Percentiles rank a stretch among this genome's conserved stretches.
phyloP scores from a whole-genome alignment of 2,113 vertebrate genomes.

The Poecile atricapillus region DNA sequence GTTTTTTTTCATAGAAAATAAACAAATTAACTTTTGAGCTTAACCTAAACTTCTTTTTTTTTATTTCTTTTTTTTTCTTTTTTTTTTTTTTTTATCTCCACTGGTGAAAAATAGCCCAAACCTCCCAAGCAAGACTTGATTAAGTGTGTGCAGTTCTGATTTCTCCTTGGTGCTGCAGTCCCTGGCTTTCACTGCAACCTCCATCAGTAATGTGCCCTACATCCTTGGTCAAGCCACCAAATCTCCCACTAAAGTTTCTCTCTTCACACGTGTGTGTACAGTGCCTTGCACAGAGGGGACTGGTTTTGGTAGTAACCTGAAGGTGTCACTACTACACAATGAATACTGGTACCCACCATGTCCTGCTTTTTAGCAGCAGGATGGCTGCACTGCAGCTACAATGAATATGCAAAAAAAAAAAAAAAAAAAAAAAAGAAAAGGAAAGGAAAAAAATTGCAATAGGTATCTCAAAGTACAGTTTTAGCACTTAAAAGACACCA shows the following conservation, averaged over 20 bases:
- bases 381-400: conserved; percentile 5
- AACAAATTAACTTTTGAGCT: neutral
- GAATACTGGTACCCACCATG: neutral
- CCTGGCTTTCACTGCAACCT: neutral
- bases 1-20: neutral
- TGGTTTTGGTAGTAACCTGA: conserved; percentile 31
- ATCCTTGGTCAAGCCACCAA: neutral
- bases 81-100: neutral
- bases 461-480: conserved; percentile 4
- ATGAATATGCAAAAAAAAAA: neutral
- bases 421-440: neutral
- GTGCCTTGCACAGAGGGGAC: neutral
- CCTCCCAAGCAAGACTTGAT: neutral
- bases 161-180: neutral
- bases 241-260: neutral
- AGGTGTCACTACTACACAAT: conserved; percentile 46
- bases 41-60: rapidly evolving
- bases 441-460: neutral
- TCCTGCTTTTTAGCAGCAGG: neutral
- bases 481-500: conserved; percentile 44
- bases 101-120: neutral
- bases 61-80: too few species aligned
- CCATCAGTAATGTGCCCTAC: neutral
- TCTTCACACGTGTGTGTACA: neutral
- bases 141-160: neutral